A percentile compares a stretch with the other conserved stretches of the same genome.
Evolutionary conservation across 2,113 vertebrate species (phyloP).

Genomic region (Cairina moschata): DNA sequence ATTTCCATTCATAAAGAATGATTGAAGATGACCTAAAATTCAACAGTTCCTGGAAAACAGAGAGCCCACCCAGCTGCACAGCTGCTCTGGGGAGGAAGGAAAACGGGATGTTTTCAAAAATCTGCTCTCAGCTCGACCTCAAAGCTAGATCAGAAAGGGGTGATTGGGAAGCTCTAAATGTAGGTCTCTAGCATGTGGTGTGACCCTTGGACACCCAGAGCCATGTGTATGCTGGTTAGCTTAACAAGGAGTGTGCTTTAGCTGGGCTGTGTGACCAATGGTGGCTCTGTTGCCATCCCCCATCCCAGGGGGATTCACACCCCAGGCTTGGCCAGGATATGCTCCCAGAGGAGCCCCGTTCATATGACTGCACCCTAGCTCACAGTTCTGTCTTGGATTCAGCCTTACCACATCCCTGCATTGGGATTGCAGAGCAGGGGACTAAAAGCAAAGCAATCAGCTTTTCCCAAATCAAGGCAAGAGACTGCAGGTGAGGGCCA

Average conservation of each 20-base stretch:
- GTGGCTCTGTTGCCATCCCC: background rate
- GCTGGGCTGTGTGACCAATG: background rate
- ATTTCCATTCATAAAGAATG: background rate
- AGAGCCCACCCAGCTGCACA: background rate
- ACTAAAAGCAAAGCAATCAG: background rate
- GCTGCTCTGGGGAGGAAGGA: background rate
- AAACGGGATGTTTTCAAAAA: background rate
- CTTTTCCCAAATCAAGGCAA: background rate
- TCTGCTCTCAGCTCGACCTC: background rate
- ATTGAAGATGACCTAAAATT: background rate
- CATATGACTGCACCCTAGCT: rapidly evolving
- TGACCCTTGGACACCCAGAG: background rate
- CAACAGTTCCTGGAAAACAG: background rate
- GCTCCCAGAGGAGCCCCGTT: background rate
- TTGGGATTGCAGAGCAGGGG: background rate
- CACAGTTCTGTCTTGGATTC: background rate
- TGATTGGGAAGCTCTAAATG: background rate
- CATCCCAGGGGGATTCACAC: background rate
- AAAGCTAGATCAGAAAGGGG: background rate
- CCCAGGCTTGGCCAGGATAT: no score
- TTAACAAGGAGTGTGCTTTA: background rate
- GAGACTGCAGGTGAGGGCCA: background rate
- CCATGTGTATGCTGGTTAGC: rapidly evolving
- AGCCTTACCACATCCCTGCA: background rate
- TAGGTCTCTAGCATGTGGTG: background rate